These are phyloP conservation scores for Formica exsecta DNA, from an alignment of 1,140 invertebrate genomes.

Conservation along the genomic window DNA sequence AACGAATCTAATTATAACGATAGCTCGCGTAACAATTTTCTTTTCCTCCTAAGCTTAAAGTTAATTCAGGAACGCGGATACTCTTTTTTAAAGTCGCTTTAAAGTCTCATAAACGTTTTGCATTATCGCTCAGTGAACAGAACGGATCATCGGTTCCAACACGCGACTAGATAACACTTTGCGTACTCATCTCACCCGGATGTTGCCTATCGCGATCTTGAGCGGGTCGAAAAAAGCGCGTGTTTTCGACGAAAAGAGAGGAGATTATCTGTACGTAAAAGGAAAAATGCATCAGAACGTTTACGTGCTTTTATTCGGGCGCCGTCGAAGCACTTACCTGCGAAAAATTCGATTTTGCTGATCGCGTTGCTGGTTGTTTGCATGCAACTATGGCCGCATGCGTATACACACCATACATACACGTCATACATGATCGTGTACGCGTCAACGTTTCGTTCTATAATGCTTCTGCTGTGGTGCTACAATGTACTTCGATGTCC, in stretches of 20 bases:
- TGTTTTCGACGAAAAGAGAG: background rate
- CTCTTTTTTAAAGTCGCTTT: background rate
- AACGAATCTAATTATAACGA: background rate
- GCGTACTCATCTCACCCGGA: slow-evolving; percentile 45
- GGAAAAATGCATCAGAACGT: slow-evolving; percentile 48
- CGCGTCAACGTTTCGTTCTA: slow-evolving; percentile 70
- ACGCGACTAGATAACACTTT: slow-evolving; percentile 19
- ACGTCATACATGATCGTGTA: slow-evolving; percentile 58
- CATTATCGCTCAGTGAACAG: slow-evolving; percentile 4
- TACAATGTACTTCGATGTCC: slow-evolving; percentile 71
- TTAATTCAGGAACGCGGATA: background rate
- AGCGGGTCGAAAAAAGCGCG: slow-evolving; percentile 29
- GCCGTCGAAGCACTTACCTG: slow-evolving; percentile 79
- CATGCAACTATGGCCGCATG: slow-evolving; percentile 83
- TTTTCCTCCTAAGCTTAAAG: background rate
- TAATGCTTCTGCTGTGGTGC: slow-evolving; percentile 73
- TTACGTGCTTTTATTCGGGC: slow-evolving; percentile 80
- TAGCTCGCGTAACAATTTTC: background rate
- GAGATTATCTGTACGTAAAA: background rate
- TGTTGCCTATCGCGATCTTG: slow-evolving; percentile 56
- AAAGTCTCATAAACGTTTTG: slow-evolving; percentile 1
- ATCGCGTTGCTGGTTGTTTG: slow-evolving; percentile 82
- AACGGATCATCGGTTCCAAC: slow-evolving; percentile 9
- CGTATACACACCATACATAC: slow-evolving; percentile 68
- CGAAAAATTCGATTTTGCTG: slow-evolving; percentile 82